Conservation (phyloP, 2,888 invertebrate species). For the Piscicola geometra region DNA sequence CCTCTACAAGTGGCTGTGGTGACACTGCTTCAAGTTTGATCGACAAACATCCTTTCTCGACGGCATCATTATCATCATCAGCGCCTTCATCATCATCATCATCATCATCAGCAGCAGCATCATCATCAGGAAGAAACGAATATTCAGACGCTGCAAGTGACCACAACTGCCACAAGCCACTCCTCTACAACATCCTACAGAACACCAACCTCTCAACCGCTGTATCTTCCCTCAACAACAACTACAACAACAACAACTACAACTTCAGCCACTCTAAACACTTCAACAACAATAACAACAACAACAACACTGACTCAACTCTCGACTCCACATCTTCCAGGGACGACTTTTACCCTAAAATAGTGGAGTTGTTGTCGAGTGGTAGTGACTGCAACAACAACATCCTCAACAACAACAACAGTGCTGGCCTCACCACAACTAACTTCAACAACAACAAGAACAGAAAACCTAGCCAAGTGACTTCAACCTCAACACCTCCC, state of each 20-base stretch:
- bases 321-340: not conserved
- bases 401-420: slow-evolving; percentile 5
- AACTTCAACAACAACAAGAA: too few species aligned
- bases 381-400: slow-evolving; percentile 11
- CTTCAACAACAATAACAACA: slow-evolving; percentile 6
- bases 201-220: slow-evolving; percentile 3
- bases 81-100: too few species aligned
- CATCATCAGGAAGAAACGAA: too few species aligned
- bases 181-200: slow-evolving; percentile 6
- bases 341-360: slow-evolving; percentile 3
- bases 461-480: too few species aligned
- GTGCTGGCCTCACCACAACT: not conserved
- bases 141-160: too few species aligned
- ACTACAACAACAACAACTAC: not conserved
- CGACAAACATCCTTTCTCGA: too few species aligned
- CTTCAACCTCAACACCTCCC: too few species aligned
- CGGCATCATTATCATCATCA: too few species aligned
- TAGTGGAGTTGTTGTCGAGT: slow-evolving; percentile 12
- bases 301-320: not conserved
- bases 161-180: not conserved
- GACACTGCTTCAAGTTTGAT: not conserved
- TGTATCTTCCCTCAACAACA: not conserved
- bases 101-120: too few species aligned
- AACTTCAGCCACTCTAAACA: too few species aligned
- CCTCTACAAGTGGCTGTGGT: not conserved